Evolutionary conservation across 2,888 invertebrate species (phyloP).

Genomic region (Drosophila sordidula): DNA sequence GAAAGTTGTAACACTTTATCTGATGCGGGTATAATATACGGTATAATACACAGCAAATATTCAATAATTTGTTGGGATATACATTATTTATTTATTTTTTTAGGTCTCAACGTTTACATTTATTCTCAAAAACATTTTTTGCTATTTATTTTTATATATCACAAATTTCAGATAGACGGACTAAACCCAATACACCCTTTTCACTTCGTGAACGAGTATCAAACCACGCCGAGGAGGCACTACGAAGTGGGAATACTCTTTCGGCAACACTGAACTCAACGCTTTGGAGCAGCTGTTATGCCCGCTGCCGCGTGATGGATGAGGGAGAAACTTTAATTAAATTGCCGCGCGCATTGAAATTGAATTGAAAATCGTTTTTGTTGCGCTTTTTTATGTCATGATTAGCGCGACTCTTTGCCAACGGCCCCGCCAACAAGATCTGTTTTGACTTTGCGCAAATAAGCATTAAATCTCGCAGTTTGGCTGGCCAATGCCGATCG

Average conservation of each 20-base stretch:
- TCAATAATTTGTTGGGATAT: too few relatives aligned
- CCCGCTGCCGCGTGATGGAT: constrained; percentile 7
- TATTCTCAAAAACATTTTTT: too few relatives aligned
- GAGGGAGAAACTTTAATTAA: constrained; percentile 67
- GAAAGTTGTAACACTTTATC: too few relatives aligned
- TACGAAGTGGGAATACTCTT: constrained; percentile 21
- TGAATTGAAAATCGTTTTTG: constrained; percentile 81
- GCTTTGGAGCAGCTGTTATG: constrained; percentile 1
- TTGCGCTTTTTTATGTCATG: constrained; percentile 82
- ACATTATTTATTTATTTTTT: too few relatives aligned
- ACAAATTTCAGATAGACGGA: too few relatives aligned
- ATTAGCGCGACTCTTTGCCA: constrained; percentile 61
- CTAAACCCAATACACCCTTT: too few relatives aligned
- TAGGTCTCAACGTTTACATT: too few relatives aligned
- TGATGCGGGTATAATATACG: too few relatives aligned
- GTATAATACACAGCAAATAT: too few relatives aligned
- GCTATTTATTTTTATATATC: too few relatives aligned
- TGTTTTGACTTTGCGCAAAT: constrained; percentile 82
- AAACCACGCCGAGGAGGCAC: neutral
- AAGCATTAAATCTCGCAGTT: constrained; percentile 79
- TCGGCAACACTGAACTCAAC: neutral
- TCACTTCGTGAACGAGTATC: too few relatives aligned
- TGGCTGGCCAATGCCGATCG: constrained; percentile 47
- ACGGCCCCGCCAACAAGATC: constrained; percentile 59
- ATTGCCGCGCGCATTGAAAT: constrained; percentile 74